Base-by-base conservation (phyloP, 2,888 invertebrate genomes). In the Incurvaria masculella region DNA sequence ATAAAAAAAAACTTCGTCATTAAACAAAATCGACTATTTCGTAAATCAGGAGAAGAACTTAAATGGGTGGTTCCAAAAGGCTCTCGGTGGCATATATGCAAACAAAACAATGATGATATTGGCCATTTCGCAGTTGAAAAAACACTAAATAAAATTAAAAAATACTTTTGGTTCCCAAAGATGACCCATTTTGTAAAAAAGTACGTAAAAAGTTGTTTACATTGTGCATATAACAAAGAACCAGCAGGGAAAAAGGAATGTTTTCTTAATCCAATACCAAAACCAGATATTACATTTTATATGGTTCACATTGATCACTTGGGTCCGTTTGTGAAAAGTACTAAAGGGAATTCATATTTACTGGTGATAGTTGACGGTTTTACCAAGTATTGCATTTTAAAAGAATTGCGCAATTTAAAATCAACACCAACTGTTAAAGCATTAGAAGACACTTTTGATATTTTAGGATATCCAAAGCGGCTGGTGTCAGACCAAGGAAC, bases 321-420 rank as follows among this genome's bases (percentile, higher is more conserved):
- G 1, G 52, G 52, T 1, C 51, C 54, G 6, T 54, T 53, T 45
- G 21, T 42, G 3, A 45, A 46, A 10, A 52, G 52, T 14, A 44
- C 16, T 10, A 33, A 21, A 2, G 47, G 52, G 5, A 51, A 52
- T 40, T 14, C 27, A 1, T 47, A 53, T 27, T 44, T 53, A 16
- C 17, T 53, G 1, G 49, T 38, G 1, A 8, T 52, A 1, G 43
- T 48, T 6, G 52, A 51, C 20, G 47, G 44, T 2, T 52, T 51
- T 17, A 49, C 45, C 0, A 53, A 50, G 42, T 53, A 44, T 21
- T 17, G 48, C 2, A 49, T 52, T 27, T 10, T 46, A n/a, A 45
- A 41, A 38, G 6, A 50, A 6, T 42, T 48, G 2, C 44, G 42
- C 23, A 44, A 44, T 14, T 45, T 47, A 14, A 53, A 50, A 33